These are phyloP conservation scores for Onychostruthus taczanowskii DNA, from an alignment of 2,113 vertebrate species.

Conservation along the genomic window DNA sequence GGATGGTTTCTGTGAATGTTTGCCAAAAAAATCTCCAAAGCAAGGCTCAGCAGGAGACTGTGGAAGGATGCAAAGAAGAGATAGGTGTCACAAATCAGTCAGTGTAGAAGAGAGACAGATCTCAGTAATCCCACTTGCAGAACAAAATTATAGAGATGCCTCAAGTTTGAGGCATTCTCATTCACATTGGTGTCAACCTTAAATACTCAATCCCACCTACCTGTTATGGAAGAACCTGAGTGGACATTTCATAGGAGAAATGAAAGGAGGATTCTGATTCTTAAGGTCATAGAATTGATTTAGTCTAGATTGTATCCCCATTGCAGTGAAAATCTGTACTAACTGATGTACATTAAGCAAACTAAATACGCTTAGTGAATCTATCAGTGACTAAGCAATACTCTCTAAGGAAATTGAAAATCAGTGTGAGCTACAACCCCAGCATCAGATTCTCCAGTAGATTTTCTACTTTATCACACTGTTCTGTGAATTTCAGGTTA, in stretches of 20 bases:
- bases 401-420: background rate
- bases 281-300: background rate
- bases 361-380: background rate
- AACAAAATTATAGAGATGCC: background rate
- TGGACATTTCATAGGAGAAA: background rate
- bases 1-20: background rate
- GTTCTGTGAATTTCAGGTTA: background rate
- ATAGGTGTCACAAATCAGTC: fast-evolving
- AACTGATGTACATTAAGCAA: background rate
- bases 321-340: background rate
- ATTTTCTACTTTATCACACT: background rate
- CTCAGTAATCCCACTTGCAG: background rate
- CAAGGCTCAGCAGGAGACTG: background rate
- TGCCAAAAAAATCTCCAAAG: background rate
- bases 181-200: background rate
- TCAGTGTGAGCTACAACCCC: background rate
- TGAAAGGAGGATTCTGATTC: background rate
- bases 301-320: background rate
- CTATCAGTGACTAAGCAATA: background rate
- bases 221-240: background rate
- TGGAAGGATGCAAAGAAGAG: background rate
- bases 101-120: background rate
- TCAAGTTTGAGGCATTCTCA: background rate
- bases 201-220: background rate
- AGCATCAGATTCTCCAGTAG: background rate